Percentiles rank a stretch among this genome's conserved stretches.
These are phyloP conservation scores for Vidua chalybeata DNA, from an alignment of 2,113 vertebrate genomes.

Conservation along the genomic window DNA sequence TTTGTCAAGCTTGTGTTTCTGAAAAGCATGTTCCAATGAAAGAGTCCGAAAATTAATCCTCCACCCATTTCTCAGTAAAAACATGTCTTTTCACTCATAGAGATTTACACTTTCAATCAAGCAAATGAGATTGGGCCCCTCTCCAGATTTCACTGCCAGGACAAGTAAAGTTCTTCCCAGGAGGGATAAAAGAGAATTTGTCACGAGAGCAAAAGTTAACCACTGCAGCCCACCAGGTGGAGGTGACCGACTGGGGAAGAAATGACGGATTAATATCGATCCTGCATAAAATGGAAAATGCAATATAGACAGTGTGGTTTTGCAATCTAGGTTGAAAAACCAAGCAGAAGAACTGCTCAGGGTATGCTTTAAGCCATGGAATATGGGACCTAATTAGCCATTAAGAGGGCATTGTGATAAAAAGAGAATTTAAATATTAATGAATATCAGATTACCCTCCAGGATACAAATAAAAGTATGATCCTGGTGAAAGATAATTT, in stretches of 20 bases:
- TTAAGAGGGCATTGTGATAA: not conserved
- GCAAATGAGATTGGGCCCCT: conserved; percentile 15
- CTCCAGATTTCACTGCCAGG: conserved; percentile 23
- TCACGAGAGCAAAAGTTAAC: not conserved
- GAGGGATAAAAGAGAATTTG: not conserved
- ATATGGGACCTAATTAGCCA: not conserved
- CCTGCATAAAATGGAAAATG: not conserved
- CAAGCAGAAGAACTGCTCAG: not conserved
- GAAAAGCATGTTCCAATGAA: conserved; percentile 39
- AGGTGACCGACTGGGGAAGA: not conserved
- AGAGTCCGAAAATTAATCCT: conserved; percentile 19
- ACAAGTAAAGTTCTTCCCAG: not conserved
- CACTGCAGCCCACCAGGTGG: not conserved
- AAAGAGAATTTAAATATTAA: conserved; percentile 2
- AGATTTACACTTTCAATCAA: conserved; percentile 40
- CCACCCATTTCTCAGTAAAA: conserved; percentile 14
- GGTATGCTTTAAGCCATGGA: not conserved
- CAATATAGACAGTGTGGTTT: not conserved
- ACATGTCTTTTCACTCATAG: not conserved
- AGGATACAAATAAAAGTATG: not conserved
- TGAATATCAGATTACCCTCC: not conserved
- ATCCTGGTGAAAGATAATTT: not conserved
- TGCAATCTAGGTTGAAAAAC: not conserved
- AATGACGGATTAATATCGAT: not conserved
- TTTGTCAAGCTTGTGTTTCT: conserved; percentile 43